Evolutionary conservation across 2,888 invertebrate species (phyloP).

Genomic region (Andrena trimmerana): DNA sequence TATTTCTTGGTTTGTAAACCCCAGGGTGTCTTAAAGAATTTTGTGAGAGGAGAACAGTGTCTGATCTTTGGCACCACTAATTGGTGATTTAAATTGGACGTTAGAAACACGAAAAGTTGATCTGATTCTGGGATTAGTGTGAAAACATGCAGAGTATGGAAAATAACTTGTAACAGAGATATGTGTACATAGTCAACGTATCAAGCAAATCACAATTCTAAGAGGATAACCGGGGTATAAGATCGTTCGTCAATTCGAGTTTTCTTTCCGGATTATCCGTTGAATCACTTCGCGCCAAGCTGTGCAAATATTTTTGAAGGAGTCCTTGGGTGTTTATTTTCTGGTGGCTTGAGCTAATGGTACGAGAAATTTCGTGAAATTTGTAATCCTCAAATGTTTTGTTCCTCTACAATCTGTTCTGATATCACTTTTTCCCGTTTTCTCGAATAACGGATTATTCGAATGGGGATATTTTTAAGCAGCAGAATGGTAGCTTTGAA

Average conservation of each 20-base stretch:
- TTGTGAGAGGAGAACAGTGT: not conserved
- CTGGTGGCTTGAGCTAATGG: not conserved
- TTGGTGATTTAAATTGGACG: too few relatives aligned
- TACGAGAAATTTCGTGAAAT: not conserved
- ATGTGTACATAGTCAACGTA: too few relatives aligned
- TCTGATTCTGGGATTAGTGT: too few relatives aligned
- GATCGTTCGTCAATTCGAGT: slow-evolving; percentile 20
- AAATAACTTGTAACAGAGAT: not conserved
- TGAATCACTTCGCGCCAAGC: slow-evolving; percentile 1
- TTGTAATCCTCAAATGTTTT: not conserved
- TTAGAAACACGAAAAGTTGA: too few relatives aligned
- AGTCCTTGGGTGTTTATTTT: slow-evolving; percentile 13
- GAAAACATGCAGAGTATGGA: not conserved
- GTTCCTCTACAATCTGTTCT: not conserved
- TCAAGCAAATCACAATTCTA: too few relatives aligned
- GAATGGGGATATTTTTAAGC: not conserved
- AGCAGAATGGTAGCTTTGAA: not conserved
- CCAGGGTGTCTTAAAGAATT: not conserved
- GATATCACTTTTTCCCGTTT: too few relatives aligned
- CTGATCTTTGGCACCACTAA: not conserved
- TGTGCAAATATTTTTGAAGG: slow-evolving; percentile 24
- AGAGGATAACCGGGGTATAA: not conserved
- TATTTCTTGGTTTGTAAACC: slow-evolving; percentile 34
- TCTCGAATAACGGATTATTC: not conserved
- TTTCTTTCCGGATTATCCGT: slow-evolving; percentile 29